Evolutionary conservation across 2,113 vertebrate species (phyloP).

Genomic region (Toxostoma redivivum): DNA sequence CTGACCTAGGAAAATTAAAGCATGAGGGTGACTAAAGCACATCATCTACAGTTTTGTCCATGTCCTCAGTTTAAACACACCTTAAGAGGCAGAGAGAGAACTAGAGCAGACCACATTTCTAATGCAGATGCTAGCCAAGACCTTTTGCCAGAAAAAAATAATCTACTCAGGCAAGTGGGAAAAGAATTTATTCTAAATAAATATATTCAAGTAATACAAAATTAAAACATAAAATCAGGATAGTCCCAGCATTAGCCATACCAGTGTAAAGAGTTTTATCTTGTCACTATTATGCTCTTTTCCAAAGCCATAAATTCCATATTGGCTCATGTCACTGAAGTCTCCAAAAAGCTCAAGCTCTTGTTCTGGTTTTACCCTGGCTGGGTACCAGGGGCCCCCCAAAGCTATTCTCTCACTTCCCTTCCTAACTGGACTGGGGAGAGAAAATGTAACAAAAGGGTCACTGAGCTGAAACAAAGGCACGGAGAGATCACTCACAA

Average conservation of each 20-base stretch:
- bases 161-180: neutral
- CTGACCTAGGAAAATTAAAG: neutral
- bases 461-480: neutral
- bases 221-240: neutral
- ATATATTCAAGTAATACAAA: neutral
- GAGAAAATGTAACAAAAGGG: neutral
- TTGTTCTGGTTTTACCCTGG: neutral
- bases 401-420: neutral
- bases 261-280: neutral
- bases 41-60: neutral
- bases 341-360: neutral
- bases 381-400: neutral
- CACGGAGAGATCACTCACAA: neutral
- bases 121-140: neutral
- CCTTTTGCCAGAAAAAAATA: neutral
- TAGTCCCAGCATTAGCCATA: neutral
- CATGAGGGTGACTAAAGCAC: neutral
- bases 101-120: neutral
- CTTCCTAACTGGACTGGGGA: neutral
- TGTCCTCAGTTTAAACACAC: neutral
- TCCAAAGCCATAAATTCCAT: neutral
- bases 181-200: neutral
- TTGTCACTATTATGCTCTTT: neutral
- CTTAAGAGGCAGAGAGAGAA: neutral
- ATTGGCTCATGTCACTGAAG: neutral